Percentiles rank a stretch among this genome's conserved stretches.
Evolutionary conservation across 2,113 vertebrate genomes (phyloP).

Genomic region (Panthera tigris): DNA sequence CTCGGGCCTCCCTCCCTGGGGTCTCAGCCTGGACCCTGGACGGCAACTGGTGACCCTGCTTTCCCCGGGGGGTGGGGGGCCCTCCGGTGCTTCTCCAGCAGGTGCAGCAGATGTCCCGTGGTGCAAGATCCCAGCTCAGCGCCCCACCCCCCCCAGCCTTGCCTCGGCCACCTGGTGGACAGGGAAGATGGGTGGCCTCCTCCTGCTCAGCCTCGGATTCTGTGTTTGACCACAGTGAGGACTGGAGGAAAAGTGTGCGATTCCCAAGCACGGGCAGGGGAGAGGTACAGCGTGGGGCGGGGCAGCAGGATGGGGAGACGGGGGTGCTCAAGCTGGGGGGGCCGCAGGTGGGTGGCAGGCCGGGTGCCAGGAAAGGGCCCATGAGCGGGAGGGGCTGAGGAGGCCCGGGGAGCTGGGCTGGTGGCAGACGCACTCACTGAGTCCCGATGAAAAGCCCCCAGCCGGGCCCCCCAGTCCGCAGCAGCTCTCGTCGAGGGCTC

Average conservation of each 20-base stretch:
- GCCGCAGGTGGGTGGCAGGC: rapidly evolving
- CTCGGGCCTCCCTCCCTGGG: not conserved
- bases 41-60: not conserved
- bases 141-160: too few species aligned
- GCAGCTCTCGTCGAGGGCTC: not conserved
- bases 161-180: rapidly evolving
- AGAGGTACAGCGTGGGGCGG: not conserved
- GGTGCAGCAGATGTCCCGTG: not conserved
- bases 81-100: not conserved
- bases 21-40: not conserved
- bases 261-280: not conserved
- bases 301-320: not conserved
- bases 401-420: rapidly evolving
- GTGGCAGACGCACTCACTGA: rapidly evolving
- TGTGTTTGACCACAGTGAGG: not conserved
- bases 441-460: rapidly evolving
- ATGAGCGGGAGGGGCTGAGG: not conserved
- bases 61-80: not conserved
- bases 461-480: not conserved
- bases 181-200: not conserved
- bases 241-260: rapidly evolving
- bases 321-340: too few species aligned
- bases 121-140: not conserved
- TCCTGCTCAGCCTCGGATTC: not conserved
- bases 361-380: not conserved